Conservation (phyloP, 2,888 invertebrate species). For the Protophormia terraenovae region DNA sequence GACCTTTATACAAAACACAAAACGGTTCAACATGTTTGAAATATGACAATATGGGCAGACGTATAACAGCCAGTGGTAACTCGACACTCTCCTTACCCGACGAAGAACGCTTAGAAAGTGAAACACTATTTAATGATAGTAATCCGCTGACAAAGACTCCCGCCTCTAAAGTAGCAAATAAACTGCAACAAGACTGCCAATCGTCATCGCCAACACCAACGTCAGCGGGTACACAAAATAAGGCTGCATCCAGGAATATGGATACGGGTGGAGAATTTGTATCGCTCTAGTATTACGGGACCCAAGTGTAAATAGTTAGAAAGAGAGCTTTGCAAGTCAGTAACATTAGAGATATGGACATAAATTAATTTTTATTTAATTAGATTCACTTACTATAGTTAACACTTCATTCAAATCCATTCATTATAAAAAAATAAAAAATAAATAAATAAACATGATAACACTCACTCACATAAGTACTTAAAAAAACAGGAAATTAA, state of each 20-base stretch:
- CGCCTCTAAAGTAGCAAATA: conserved; percentile 67
- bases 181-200: conserved; percentile 69
- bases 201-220: conserved; percentile 68
- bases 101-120: conserved; percentile 81
- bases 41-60: conserved; percentile 95
- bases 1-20: conserved; percentile 71
- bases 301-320: conserved; percentile 77
- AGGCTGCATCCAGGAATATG: conserved; percentile 57
- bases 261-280: conserved; percentile 78
- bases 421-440: background rate
- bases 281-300: conserved; percentile 81
- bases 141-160: conserved; percentile 71
- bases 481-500: background rate
- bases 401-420: conserved; percentile 35
- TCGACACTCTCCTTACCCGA: conserved; percentile 92
- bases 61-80: conserved; percentile 93
- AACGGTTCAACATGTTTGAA: conserved; percentile 80
- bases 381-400: conserved; percentile 36
- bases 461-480: background rate
- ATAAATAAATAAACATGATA: background rate
- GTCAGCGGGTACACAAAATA: conserved; percentile 67
- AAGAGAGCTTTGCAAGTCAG: conserved; percentile 35
- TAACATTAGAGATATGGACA: conserved; percentile 20
- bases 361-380: conserved; percentile 37
- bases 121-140: conserved; percentile 78